Evolutionary conservation across 2,113 vertebrate species (phyloP).

Genomic region (Odocoileus hemionus): DNA sequence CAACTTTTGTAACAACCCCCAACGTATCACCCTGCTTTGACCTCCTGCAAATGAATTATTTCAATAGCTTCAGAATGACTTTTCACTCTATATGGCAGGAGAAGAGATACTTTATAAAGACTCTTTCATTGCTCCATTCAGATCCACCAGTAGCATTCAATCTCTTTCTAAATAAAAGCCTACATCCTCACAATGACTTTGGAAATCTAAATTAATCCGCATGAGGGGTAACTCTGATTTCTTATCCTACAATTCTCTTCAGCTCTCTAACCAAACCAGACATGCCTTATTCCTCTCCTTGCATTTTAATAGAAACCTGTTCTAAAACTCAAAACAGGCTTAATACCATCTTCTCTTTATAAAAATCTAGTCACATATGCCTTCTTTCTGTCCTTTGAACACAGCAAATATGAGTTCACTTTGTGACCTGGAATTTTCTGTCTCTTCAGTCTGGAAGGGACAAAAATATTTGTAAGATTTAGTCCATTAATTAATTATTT

Average conservation of each 20-base stretch:
- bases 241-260: not conserved
- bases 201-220: not conserved
- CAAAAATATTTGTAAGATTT: not conserved
- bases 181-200: not conserved
- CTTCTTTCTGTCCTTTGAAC: not conserved
- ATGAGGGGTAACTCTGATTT: not conserved
- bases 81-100: not conserved
- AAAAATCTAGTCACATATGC: not conserved
- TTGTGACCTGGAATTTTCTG: not conserved
- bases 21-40: rapidly evolving
- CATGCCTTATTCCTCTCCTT: not conserved
- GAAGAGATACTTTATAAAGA: not conserved
- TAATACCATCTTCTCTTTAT: not conserved
- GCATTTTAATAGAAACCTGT: not conserved
- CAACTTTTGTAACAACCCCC: not conserved
- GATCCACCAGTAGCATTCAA: not conserved
- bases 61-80: not conserved
- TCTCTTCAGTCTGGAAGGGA: not conserved
- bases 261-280: not conserved
- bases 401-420: not conserved
- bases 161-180: not conserved
- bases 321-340: not conserved
- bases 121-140: not conserved
- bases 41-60: not conserved
- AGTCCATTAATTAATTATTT: not conserved